Conservation (phyloP, 2,888 invertebrate species). For the Acronicta alni region DNA sequence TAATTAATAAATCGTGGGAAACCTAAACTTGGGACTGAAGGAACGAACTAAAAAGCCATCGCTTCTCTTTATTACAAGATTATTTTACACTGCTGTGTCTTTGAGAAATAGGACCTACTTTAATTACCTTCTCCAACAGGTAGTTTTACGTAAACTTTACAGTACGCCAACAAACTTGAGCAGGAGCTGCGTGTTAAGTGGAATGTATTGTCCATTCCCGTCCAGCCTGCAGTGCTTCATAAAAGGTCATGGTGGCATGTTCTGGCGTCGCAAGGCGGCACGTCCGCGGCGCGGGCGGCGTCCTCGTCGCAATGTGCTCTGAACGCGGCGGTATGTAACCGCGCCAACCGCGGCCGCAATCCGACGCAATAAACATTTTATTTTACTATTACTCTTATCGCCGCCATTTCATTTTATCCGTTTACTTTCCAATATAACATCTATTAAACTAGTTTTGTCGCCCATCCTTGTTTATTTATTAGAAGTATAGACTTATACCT, state of each 20-base stretch:
- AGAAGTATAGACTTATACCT: not conserved
- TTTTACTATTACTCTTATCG: conserved; percentile 35
- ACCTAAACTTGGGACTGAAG: too few species aligned
- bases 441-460: conserved; percentile 3
- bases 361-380: conserved; percentile 27
- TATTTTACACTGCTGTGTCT: too few species aligned
- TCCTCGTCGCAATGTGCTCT: conserved; percentile 1
- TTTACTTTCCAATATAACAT: conserved; percentile 19
- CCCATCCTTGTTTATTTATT: not conserved
- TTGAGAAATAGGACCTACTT: too few species aligned
- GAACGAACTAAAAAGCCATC: too few species aligned
- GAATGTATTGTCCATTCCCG: conserved; percentile 1
- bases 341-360: conserved; percentile 5
- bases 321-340: not conserved
- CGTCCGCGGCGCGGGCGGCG: not conserved
- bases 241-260: conserved; percentile 9
- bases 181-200: too few species aligned
- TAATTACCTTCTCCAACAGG: too few species aligned
- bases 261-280: conserved; percentile 8
- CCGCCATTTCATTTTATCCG: conserved; percentile 20
- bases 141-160: not conserved
- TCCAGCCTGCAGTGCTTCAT: conserved; percentile 5
- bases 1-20: too few species aligned
- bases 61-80: too few species aligned
- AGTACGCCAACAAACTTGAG: conserved; percentile 2